A percentile compares a stretch with the other conserved stretches of the same genome.
Conservation (phyloP, 2,797 vertebrate species). For the Myripristis jacobus region DNA sequence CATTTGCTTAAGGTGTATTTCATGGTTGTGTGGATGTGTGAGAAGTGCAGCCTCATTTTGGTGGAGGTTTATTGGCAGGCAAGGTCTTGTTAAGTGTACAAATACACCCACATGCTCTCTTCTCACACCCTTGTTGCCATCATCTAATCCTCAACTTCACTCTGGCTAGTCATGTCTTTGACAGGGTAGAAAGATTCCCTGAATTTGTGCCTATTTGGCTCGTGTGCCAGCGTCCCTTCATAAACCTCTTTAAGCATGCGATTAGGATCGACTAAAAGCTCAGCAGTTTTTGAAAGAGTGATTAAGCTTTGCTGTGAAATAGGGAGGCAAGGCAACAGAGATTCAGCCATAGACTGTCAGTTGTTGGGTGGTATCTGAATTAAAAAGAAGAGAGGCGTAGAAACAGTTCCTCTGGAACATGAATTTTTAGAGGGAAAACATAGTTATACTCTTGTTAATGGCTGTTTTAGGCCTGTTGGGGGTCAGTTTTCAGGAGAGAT, state of each 20-base stretch:
- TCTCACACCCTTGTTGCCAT: not conserved
- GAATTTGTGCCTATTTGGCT: slow-evolving; percentile 12
- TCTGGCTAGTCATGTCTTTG: slow-evolving; percentile 7
- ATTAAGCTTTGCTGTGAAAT: slow-evolving; percentile 24
- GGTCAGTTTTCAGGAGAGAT: not conserved
- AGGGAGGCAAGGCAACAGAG: not conserved
- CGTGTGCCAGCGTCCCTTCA: not conserved
- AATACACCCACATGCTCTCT: slow-evolving; percentile 11
- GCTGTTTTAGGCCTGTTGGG: not conserved
- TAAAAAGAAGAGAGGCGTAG: not conserved
- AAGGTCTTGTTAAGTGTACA: slow-evolving; percentile 16
- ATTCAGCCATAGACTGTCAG: slow-evolving; percentile 5
- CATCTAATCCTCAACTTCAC: slow-evolving; percentile 7
- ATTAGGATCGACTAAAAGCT: slow-evolving; percentile 42
- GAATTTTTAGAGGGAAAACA: not conserved
- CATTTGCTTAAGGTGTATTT: slow-evolving; percentile 7
- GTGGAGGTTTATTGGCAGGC: not conserved
- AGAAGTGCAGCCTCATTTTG: not conserved
- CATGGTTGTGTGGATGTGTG: not conserved
- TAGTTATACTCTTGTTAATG: not conserved
- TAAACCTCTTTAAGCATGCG: slow-evolving; percentile 35
- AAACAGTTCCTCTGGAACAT: not conserved
- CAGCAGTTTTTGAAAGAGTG: slow-evolving; percentile 40
- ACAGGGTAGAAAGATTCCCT: slow-evolving; percentile 18
- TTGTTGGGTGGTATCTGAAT: not conserved